A percentile compares a stretch with the other conserved stretches of the same genome.
Evolutionary conservation across 2,113 vertebrate species (phyloP).

Genomic region (Eurystomus gularis): DNA sequence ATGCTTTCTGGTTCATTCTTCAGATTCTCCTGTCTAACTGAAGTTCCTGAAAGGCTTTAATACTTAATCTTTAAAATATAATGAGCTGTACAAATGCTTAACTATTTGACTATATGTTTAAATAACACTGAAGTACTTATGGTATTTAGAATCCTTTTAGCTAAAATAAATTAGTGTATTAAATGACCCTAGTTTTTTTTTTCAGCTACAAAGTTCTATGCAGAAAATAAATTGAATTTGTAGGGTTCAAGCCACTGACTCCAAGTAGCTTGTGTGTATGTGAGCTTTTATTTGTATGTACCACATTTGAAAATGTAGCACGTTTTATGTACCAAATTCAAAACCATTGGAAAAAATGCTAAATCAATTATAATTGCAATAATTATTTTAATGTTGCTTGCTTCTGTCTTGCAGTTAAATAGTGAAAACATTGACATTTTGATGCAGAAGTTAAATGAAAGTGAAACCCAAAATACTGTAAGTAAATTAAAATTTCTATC

Average conservation of each 20-base stretch:
- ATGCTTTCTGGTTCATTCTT: neutral
- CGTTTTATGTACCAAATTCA: neutral
- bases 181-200: neutral
- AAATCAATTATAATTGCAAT: neutral
- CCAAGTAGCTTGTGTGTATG: neutral
- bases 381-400: neutral
- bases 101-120: neutral
- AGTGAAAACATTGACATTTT: constrained; percentile 60
- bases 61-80: neutral
- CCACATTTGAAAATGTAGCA: neutral
- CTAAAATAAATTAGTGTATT: neutral
- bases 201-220: neutral
- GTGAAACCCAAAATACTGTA: constrained; percentile 80
- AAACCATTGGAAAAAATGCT: neutral
- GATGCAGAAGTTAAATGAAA: constrained; percentile 74
- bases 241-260: neutral
- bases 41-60: neutral
- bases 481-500: constrained; percentile 34
- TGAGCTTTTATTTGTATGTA: neutral
- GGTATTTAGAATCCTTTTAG: neutral
- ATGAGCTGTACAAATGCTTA: neutral
- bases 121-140: neutral
- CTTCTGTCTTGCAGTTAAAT: constrained; percentile 49
- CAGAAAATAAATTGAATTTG: neutral
- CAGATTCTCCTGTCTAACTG: neutral